Evolutionary conservation across 2,797 vertebrate genomes (phyloP), one percentile per base, ranked within the genome.

Genomic region (Coluber constrictor): DNA sequence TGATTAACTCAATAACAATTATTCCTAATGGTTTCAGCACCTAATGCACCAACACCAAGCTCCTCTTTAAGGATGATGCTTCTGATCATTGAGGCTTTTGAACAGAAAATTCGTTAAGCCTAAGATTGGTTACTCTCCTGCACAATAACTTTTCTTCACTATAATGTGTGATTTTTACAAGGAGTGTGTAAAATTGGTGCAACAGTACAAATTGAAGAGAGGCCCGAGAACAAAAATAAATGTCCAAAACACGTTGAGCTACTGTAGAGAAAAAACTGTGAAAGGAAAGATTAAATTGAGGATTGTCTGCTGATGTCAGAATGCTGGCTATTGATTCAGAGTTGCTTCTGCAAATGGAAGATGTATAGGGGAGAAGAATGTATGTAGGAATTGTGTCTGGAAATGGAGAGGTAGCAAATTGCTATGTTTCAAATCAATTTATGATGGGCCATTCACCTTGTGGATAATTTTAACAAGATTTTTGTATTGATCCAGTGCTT

Each of bases 381-480:
- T 88, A 95, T 95, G 93, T 95, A 95, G 88, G 63, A 51, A 59
- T 94, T 95, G 56, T 63, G 29, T 92, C 94, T 96, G 96, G 96
- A 97, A 96, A 96, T 95, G 95, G 61, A 61, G 18, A 70, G 70
- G 32, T 57, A 13, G 93, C n/a, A 92, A 90, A 56, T 43, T 56
- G 27, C 54, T 86, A 32, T 61, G 9, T 70, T 57, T 43, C 66
- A 59, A n/a, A 25, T n/a, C 51, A 66, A 61, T 29, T 43, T 9
- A 54, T 37, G 27, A 63, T 12, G 29, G 51, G 32, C 23, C 6
- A 8, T 3, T n/a, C 16, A 57, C 86, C 25, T 9, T 1, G 25
- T 29, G 23, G 27, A 25, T 10, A 63, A 13, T 87, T 90, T 23
- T 43, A 66, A 86, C 29, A 56, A 16, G 1, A 8, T 88, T 57